A percentile compares a stretch with the other conserved stretches of the same genome.
Evolutionary conservation across 2,888 invertebrate genomes (phyloP).

Genomic region (Villa cingulata): DNA sequence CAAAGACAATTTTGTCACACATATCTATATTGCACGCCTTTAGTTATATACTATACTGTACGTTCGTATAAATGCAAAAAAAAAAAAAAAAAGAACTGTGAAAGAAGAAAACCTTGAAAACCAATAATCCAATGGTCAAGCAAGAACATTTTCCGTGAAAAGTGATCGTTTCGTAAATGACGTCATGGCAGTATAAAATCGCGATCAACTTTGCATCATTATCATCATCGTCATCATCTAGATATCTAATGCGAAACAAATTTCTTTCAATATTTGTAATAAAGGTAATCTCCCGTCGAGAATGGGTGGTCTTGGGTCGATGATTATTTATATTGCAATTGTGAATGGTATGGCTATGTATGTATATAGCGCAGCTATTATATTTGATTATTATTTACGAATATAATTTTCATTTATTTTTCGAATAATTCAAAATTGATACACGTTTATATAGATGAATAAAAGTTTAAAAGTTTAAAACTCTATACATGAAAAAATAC

Average conservation of each 20-base stretch:
- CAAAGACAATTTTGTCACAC: background rate
- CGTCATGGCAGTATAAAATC: slow-evolving; percentile 6
- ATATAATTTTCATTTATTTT: slow-evolving; percentile 6
- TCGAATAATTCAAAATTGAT: background rate
- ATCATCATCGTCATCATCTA: slow-evolving; percentile 5
- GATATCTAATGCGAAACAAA: slow-evolving; percentile 7
- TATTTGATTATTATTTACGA: background rate
- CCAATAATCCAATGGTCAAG: slow-evolving; percentile 1
- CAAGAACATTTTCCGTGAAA: slow-evolving; percentile 7
- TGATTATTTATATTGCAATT: background rate
- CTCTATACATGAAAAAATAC: too few species aligned
- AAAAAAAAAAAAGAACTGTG: background rate
- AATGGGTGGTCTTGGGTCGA: slow-evolving; percentile 10
- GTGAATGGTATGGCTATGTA: background rate
- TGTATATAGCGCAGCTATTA: background rate
- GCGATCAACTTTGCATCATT: too few species aligned
- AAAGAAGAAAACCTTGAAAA: background rate
- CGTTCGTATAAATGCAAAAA: too few species aligned
- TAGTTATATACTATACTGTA: too few species aligned
- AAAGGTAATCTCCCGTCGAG: slow-evolving; percentile 5
- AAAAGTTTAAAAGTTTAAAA: too few species aligned
- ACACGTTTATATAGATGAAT: too few species aligned
- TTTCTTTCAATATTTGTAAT: slow-evolving; percentile 9
- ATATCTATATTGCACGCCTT: too few species aligned
- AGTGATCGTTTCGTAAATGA: slow-evolving; percentile 6